A percentile compares a stretch with the other conserved stretches of the same genome.
phyloP scores from a whole-genome alignment of 1,140 invertebrate species.

The Bombus sylvicola region DNA sequence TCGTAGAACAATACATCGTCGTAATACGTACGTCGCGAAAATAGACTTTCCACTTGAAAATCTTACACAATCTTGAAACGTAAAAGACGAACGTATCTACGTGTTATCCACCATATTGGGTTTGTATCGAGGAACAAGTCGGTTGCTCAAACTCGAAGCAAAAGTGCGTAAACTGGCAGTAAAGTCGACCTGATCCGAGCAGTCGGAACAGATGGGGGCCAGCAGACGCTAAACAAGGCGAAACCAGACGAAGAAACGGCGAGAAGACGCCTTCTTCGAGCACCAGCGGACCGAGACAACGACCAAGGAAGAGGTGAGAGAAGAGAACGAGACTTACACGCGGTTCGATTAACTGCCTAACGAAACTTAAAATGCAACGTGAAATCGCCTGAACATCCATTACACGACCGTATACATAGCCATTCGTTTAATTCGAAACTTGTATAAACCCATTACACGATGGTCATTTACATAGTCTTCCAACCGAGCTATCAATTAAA shows the following conservation, averaged over 20 bases:
- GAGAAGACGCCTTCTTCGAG: slow-evolving; percentile 8
- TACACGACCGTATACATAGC: background rate
- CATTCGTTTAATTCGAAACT: background rate
- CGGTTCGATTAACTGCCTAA: background rate
- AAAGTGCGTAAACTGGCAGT: slow-evolving; percentile 27
- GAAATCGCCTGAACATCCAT: background rate
- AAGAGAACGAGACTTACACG: background rate
- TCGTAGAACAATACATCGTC: background rate
- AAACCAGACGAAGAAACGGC: slow-evolving; percentile 1
- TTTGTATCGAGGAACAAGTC: background rate
- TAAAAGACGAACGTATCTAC: background rate
- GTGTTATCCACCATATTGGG: background rate
- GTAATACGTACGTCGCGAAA: background rate
- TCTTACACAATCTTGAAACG: background rate
- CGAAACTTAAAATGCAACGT: background rate
- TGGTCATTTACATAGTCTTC: slow-evolving; percentile 6
- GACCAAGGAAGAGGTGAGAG: slow-evolving; percentile 14
- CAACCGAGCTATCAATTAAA: slow-evolving; percentile 1
- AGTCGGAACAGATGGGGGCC: slow-evolving; percentile 24
- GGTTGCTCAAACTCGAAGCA: background rate
- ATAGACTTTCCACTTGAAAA: background rate
- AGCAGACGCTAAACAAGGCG: background rate
- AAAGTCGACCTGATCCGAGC: slow-evolving; percentile 17
- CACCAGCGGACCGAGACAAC: background rate
- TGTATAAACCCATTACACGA: background rate